Percentiles rank a stretch among this genome's conserved stretches.
Conservation (phyloP, 2,797 vertebrate species). For the Sus cebifrons region DNA sequence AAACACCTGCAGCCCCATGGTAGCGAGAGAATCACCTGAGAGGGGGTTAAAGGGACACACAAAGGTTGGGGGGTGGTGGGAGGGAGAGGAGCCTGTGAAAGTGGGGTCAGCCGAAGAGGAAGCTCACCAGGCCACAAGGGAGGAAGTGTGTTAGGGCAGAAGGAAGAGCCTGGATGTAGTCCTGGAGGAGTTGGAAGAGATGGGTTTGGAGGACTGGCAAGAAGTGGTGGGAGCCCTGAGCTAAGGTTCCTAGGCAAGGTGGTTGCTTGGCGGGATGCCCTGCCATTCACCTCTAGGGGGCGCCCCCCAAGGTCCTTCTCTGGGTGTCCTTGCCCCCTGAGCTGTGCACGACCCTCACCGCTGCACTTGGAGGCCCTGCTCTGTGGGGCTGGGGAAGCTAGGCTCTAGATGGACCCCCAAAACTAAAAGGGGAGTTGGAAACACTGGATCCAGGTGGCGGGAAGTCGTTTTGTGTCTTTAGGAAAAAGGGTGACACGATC, state of each 20-base stretch:
- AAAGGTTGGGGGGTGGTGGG: background rate
- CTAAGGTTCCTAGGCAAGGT: background rate
- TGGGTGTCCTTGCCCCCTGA: rapidly evolving
- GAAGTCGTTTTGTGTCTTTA: background rate
- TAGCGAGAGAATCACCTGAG: background rate
- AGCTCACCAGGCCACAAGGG: background rate
- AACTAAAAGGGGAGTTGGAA: background rate
- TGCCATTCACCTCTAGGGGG: rapidly evolving
- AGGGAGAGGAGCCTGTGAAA: background rate
- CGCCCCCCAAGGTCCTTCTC: background rate
- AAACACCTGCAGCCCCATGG: background rate
- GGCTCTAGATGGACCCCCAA: background rate
- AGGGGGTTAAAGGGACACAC: background rate
- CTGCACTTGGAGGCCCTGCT: rapidly evolving
- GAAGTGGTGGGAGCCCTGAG: too few relatives aligned
- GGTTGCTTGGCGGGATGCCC: background rate
- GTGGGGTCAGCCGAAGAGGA: background rate
- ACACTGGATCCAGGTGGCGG: background rate
- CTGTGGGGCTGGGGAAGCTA: background rate
- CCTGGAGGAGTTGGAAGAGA: background rate
- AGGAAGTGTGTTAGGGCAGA: background rate
- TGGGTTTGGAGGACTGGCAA: background rate
- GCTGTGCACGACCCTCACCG: rapidly evolving
- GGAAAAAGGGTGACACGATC: background rate
- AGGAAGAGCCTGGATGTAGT: background rate